Conservation (phyloP, 2,797 vertebrate species). For the Amniataba percoides region DNA sequence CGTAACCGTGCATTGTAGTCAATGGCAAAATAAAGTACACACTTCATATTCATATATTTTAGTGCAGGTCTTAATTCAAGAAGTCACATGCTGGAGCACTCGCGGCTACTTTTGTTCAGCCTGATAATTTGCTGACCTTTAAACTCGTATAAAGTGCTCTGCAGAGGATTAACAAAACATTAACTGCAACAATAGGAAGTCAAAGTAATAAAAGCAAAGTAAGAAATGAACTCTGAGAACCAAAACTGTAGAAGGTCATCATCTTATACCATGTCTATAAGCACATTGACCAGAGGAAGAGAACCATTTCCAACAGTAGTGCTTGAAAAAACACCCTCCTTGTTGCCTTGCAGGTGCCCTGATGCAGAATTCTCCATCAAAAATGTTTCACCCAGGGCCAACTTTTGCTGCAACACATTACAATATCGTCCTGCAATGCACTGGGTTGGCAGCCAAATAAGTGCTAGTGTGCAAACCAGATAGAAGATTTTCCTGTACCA, state of each 20-base stretch:
- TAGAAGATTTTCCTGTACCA: neutral
- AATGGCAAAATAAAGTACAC: neutral
- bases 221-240: neutral
- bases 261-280: neutral
- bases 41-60: neutral
- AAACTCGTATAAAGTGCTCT: neutral
- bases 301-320: neutral
- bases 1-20: neutral
- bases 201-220: constrained; percentile 7
- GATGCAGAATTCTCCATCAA: neutral
- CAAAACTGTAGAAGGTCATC: neutral
- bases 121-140: constrained; percentile 4
- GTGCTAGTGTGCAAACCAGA: neutral
- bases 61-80: neutral
- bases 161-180: constrained; percentile 3
- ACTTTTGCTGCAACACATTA: neutral
- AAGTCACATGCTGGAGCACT: neutral
- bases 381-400: neutral
- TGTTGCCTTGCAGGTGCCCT: neutral
- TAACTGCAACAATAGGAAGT: neutral
- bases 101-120: neutral
- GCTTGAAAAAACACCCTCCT: neutral
- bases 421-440: no score
- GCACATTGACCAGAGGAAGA: neutral
- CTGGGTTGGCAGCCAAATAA: neutral